A percentile compares a stretch with the other conserved stretches of the same genome.
phyloP scores from a whole-genome alignment of 2,113 vertebrate genomes.

The Oryzias celebensis region DNA sequence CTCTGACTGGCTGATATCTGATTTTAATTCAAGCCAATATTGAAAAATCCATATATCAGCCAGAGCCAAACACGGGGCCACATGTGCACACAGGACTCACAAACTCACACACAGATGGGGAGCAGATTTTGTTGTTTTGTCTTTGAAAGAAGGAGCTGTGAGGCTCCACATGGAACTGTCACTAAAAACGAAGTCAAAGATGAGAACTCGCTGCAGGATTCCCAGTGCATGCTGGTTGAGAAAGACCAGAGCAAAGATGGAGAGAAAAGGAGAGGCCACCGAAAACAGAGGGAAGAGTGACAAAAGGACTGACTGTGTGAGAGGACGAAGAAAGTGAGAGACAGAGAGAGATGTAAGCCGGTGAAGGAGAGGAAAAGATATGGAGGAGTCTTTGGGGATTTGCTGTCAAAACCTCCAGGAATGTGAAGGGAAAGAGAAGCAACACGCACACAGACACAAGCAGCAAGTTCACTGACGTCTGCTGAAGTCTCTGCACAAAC shows the following conservation, averaged over 20 bases:
- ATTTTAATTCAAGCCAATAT: constrained; percentile 50
- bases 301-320: too few relatives aligned
- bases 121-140: constrained; percentile 58
- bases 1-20: constrained; percentile 20
- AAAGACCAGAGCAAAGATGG: constrained; percentile 42
- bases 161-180: constrained; percentile 60
- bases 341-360: constrained; percentile 11
- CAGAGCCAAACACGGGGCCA: constrained; percentile 27
- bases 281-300: too few relatives aligned
- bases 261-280: constrained; percentile 2
- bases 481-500: constrained; percentile 59
- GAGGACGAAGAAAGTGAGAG: constrained; percentile 15
- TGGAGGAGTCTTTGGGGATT: constrained; percentile 72
- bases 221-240: constrained; percentile 58
- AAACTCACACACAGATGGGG: constrained; percentile 26
- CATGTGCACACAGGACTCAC: constrained; percentile 11
- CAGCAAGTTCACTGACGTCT: constrained; percentile 50
- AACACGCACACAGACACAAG: constrained; percentile 38
- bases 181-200: constrained; percentile 55
- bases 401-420: constrained; percentile 82
- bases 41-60: constrained; percentile 36
- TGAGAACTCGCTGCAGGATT: constrained; percentile 43
- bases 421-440: constrained; percentile 75
- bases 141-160: constrained; percentile 45
- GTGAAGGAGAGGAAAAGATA: constrained; percentile 15